Evolutionary conservation across 23 tunicate genomes (phyloP).

Genomic region (Oikopleura albicans): DNA sequence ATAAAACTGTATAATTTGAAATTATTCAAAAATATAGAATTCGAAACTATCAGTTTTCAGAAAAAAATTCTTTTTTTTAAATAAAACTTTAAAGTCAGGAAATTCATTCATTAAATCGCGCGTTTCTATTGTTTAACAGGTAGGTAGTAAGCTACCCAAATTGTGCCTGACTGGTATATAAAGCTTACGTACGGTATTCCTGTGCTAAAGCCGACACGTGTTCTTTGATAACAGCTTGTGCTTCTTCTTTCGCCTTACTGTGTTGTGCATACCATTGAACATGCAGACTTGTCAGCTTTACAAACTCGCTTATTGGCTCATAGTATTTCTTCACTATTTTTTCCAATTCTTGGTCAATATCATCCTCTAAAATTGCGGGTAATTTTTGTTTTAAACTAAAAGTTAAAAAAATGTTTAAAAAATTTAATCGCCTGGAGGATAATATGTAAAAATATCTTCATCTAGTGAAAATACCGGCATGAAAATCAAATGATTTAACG

Average conservation of each 20-base stretch:
- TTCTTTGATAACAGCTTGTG: background rate
- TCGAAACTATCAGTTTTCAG: no score
- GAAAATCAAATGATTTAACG: no score
- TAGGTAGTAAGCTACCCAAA: no score
- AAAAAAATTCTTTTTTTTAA: background rate
- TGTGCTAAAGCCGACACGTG: background rate
- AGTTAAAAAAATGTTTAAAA: no score
- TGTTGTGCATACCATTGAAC: background rate
- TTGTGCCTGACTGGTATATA: background rate
- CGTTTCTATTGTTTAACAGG: no score
- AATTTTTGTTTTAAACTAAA: no score
- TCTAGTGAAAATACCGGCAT: no score
- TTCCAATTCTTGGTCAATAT: background rate
- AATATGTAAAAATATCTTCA: no score
- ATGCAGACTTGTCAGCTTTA: background rate
- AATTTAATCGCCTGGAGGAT: no score
- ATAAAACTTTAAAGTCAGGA: background rate
- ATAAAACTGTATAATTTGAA: no score
- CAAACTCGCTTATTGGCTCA: background rate
- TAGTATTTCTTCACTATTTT: background rate
- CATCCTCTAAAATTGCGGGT: slow-evolving; percentile 2
- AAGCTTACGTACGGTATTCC: background rate
- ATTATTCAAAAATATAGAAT: no score
- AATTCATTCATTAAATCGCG: background rate
- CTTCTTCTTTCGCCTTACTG: background rate